Evolutionary conservation across 2,797 vertebrate genomes (phyloP), one percentile per base, ranked within the genome.

Genomic region (Pteropus rufus): DNA sequence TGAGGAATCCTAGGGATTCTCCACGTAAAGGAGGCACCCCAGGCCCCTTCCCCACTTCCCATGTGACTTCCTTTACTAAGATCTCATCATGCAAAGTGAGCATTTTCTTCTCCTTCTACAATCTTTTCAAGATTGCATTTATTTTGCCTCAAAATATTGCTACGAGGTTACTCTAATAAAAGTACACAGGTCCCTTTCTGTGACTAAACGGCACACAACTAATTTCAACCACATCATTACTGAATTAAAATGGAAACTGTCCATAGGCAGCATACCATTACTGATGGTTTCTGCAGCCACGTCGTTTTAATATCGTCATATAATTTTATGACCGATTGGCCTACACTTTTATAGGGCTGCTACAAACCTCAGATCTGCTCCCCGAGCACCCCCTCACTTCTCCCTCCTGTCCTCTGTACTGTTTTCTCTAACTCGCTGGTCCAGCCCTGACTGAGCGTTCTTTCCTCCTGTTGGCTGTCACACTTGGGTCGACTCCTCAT

Each of bases 211-310:
- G 73, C 73, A 31, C 4, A 2, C 12, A 64, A 92, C 31, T 97
- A 58, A 94, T 93, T 82, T 96, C 97, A 93, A 86, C 87, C 96
- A 69, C 79, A 90, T 10, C 3, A 31, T 93, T 93, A 56, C 8
- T 58, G 41, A 87, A 89, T 86, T 97, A 95, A 96, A 98, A 97
- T 46, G 54, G 97, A 97, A 97, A 93, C 84, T 76, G 96, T 96
- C 95, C 62, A 92, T 46, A 85, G 93, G 86, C 91, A 16, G 24
- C 82, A 62, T 96, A 89, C 58, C 94, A 80, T 94, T 97, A 93
- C 91, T 41, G 91, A 85, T 58, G 91, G 69, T 93, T 95, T 96
- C 91, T 89, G 87, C 0, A 2, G 69, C 75, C 94, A 31, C 10
- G 29, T 92, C 56, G 12, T 94, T 97, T 75, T 23, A 62, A 84